Conservation (phyloP, 2,113 vertebrate species). For the Haplochromis burtoni region DNA sequence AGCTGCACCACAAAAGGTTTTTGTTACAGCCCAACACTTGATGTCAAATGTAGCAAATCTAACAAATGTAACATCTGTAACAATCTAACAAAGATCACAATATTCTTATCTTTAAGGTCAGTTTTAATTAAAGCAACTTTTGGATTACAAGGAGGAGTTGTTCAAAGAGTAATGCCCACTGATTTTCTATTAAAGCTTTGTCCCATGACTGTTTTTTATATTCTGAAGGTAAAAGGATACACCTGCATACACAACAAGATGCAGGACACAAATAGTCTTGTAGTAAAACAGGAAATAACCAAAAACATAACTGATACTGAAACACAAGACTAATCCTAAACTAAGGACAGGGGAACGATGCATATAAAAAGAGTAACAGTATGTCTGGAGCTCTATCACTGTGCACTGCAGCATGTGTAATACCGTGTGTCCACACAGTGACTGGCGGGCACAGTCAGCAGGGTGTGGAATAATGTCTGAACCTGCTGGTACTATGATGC, state of each 20-base stretch:
- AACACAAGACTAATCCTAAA: not conserved
- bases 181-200: not conserved
- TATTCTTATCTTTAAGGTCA: not conserved
- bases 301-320: not conserved
- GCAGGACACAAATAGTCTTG: not conserved
- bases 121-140: not conserved
- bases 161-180: not conserved
- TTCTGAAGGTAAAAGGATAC: fast-evolving
- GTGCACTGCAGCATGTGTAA: not conserved
- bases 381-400: not conserved
- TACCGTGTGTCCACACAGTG: not conserved
- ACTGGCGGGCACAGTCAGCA: fast-evolving
- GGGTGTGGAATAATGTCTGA: not conserved
- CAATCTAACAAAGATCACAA: not conserved
- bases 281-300: not conserved
- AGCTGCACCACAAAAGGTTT: not conserved
- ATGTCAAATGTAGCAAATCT: not conserved
- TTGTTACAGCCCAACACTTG: fast-evolving
- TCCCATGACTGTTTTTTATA: not conserved
- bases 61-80: not conserved
- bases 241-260: fast-evolving
- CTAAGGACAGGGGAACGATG: not conserved
- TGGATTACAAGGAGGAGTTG: not conserved
- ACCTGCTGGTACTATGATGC: not conserved
- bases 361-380: not conserved